Percentiles rank a stretch among this genome's conserved stretches.
Conservation (phyloP, 2,797 vertebrate species). For the Cyclura pinguis region DNA sequence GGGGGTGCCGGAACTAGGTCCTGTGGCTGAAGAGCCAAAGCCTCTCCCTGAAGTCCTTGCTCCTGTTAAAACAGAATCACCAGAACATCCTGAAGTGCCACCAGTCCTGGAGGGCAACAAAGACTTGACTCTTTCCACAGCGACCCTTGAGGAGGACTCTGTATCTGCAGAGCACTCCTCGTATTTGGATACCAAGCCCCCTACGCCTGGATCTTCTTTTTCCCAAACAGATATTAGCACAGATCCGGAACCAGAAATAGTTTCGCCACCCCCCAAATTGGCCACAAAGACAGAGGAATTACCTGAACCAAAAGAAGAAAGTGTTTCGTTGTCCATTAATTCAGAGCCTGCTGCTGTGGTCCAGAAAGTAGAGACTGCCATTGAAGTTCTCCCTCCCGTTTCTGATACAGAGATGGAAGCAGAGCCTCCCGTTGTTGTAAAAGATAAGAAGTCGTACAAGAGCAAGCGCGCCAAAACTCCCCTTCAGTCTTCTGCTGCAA, state of each 20-base stretch:
- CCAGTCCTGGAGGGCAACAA: slow-evolving; percentile 72
- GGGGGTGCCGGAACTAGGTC: slow-evolving; percentile 73
- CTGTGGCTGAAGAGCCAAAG: slow-evolving; percentile 77
- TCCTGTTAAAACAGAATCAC: slow-evolving; percentile 70
- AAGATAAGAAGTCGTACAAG: slow-evolving; percentile 89
- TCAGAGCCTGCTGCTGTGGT: slow-evolving; percentile 56
- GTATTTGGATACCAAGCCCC: slow-evolving; percentile 84
- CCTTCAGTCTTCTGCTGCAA: slow-evolving; percentile 74
- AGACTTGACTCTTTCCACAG: slow-evolving; percentile 72
- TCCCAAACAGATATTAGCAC: slow-evolving; percentile 69
- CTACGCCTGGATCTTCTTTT: slow-evolving; percentile 84
- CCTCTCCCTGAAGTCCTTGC: slow-evolving; percentile 73
- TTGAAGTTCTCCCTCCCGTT: slow-evolving; percentile 81
- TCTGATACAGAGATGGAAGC: slow-evolving; percentile 85
- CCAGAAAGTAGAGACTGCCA: slow-evolving; percentile 80
- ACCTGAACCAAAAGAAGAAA: slow-evolving; percentile 71
- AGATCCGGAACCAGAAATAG: slow-evolving; percentile 79
- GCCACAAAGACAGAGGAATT: slow-evolving; percentile 79
- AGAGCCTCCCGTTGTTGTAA: slow-evolving; percentile 82
- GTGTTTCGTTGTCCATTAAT: slow-evolving; percentile 8
- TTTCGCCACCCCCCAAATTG: slow-evolving; percentile 76
- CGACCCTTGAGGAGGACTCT: slow-evolving; percentile 70
- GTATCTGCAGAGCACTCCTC: slow-evolving; percentile 74
- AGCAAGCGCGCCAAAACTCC: slow-evolving; percentile 90
- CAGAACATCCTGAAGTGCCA: slow-evolving; percentile 70